Percentiles rank a stretch among this genome's conserved stretches.
phyloP scores from a whole-genome alignment of 2,113 vertebrate genomes.

The Leucosticte australis region DNA sequence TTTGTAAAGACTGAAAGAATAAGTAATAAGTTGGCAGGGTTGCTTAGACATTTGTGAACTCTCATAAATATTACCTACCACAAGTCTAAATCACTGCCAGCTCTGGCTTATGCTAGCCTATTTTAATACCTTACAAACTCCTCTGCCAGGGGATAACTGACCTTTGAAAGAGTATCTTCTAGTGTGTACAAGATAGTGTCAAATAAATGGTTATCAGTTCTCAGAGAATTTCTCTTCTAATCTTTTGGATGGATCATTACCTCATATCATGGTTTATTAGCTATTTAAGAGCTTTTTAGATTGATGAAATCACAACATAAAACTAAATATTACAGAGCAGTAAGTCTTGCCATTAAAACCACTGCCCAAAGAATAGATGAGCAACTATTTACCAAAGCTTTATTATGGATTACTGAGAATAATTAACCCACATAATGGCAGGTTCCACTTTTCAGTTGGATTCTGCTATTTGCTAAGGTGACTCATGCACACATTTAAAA shows the following conservation, averaged over 20 bases:
- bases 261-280: not conserved
- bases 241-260: not conserved
- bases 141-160: not conserved
- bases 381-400: not conserved
- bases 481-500: not conserved
- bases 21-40: slow-evolving; percentile 66
- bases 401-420: not conserved
- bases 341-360: not conserved
- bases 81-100: slow-evolving; percentile 47
- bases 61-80: slow-evolving; percentile 72
- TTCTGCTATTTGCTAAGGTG: not conserved
- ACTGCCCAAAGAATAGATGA: not conserved
- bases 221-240: not conserved
- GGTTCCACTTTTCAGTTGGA: not conserved
- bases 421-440: not conserved
- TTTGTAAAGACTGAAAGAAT: slow-evolving; percentile 66
- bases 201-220: not conserved
- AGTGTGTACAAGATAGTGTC: not conserved
- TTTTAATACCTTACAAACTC: slow-evolving; percentile 31
- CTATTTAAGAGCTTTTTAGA: not conserved
- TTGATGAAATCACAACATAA: not conserved
- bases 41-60: slow-evolving; percentile 64
- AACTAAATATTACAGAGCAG: not conserved
- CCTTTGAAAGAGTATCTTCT: not conserved
- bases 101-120: not conserved